Base-by-base conservation (phyloP, 37 sponge, comb jelly and placozoan genomes). In the Petrosia ficiformis region DNA sequence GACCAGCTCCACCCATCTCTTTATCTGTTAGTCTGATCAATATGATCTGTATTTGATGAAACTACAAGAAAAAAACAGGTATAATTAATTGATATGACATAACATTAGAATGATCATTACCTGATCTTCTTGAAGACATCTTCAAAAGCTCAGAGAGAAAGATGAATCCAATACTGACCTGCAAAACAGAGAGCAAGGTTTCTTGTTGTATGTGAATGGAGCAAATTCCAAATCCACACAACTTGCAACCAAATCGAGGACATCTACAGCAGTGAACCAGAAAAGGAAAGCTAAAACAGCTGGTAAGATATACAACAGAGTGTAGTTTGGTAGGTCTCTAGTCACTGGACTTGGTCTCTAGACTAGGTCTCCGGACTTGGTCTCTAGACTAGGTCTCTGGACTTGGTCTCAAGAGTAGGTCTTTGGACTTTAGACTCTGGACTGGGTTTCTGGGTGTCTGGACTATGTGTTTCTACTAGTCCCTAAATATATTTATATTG, bases 161-260 rank as follows among this genome's bases (percentile, higher is more conserved):
- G 80, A 78, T 57, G 48, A 24, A 21, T 63, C 79, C 4, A 81
- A 90, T 57, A 67, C 75, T 38, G 89, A 81, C 38, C 66, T 92
- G 70, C 93, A 94, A 72, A 91, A 76, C 58, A 85, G 77, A 36
- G 98, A 97, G 74, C 89, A 94, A 65, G 98, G 98, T 39, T 97
- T 97, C 67, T 57, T 90, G 44, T 73, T 97, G 36, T 97, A 94
- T 63, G 66, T 97, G 33, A 97, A 97, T 84, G 98, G 98, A 73
- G 95, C 92, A 25, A 88, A 97, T 63, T 64, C 79, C 29, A 26
- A 59, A 2, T 42, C 52, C 14, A 25, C 44, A 14, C 48, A 44
- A 41, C n/a, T 26, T 41, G 32, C 43, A 2, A 56, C 32, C 25
- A 70, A 80, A 28, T 37, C 58, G 24, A 16, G 21, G 1, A 61